Base-by-base conservation (phyloP, 1,140 invertebrate species). In the Papilio aristodemus region DNA sequence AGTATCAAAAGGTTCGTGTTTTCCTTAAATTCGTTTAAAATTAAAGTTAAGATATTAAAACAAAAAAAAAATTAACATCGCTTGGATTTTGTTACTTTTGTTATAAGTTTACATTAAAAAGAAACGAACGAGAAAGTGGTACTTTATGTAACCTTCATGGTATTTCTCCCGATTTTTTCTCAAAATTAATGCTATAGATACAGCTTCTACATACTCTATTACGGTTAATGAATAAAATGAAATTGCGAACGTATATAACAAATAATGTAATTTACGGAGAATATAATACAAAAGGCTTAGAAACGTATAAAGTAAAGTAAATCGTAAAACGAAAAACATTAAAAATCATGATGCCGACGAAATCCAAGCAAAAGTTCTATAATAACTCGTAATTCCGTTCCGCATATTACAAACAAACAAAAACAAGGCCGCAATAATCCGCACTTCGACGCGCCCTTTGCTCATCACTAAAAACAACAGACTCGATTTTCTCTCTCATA, bases 371-470 rank as follows among this genome's bases (percentile, higher is more conserved):
- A 37, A 17, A 59, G 32, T 59, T 59, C 27, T 5, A n/a, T 41
- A 63, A 63, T 41, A 41, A 63, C 36, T 63, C 60, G 60, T 39
- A 22, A 22, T 63, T 63, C 36, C 22, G 37, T 63, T 63, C 36
- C 60, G 25, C 37, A 41, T 63, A 63, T 63, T 63, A 63, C 60
- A 63, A 63, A 63, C 60, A 63, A 63, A 63, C 60, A 63, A 63
- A 63, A 63, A 63, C 60, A 63, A 63, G 14, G n/a, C 37, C 37
- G 17, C 38, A 63, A 63, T 41, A 63, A 63, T 63, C 60, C 17
- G 60, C 13, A 63, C 37, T 63, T 63, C 60, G 22, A 39, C 17
- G n/a, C 60, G 60, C 37, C 37, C 60, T 63, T 63, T 63, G 6
- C 37, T 63, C 37, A 17, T 41, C 17, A 25, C 60, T 14, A 22